Evolutionary conservation across 2,888 invertebrate species (phyloP).

Genomic region (Cheilosia vulpina): DNA sequence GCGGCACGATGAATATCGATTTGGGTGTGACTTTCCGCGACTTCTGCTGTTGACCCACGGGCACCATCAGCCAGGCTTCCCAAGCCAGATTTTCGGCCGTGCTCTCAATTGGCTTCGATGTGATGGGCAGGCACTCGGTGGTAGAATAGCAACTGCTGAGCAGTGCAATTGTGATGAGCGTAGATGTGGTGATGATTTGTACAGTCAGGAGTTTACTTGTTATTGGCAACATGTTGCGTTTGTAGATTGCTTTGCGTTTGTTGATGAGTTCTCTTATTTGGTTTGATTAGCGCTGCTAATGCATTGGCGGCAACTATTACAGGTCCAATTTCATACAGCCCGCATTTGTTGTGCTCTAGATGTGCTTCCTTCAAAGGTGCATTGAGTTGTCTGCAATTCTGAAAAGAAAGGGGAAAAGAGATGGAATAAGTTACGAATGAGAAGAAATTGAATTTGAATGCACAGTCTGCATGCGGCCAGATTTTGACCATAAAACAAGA

Average conservation of each 20-base stretch:
- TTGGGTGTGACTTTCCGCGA: constrained; percentile 83
- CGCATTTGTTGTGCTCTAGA: constrained; percentile 9
- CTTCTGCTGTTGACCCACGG: constrained; percentile 80
- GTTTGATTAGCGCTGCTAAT: constrained; percentile 35
- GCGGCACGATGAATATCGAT: constrained; percentile 83
- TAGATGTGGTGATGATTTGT: constrained; percentile 59
- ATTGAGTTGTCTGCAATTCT: constrained; percentile 55
- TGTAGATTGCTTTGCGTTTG: not conserved
- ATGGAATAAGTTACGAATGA: not conserved
- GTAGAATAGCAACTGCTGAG: constrained; percentile 33
- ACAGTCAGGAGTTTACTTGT: constrained; percentile 50
- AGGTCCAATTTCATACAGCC: constrained; percentile 12
- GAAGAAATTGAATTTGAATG: no score
- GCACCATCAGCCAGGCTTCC: constrained; percentile 82
- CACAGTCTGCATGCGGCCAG: no score
- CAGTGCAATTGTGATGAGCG: constrained; percentile 49
- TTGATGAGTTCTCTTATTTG: constrained; percentile 6
- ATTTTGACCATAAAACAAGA: no score
- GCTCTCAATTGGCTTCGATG: constrained; percentile 83
- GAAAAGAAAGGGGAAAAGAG: constrained; percentile 38
- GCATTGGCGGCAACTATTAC: constrained; percentile 33
- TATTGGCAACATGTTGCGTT: constrained; percentile 58
- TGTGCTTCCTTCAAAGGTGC: not conserved
- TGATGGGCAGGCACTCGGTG: constrained; percentile 80
- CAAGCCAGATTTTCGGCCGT: constrained; percentile 82